A percentile compares a stretch with the other conserved stretches of the same genome.
Conservation (phyloP, 53 echinoderm and acorn worm genomes). For the Patiria pectinifera region DNA sequence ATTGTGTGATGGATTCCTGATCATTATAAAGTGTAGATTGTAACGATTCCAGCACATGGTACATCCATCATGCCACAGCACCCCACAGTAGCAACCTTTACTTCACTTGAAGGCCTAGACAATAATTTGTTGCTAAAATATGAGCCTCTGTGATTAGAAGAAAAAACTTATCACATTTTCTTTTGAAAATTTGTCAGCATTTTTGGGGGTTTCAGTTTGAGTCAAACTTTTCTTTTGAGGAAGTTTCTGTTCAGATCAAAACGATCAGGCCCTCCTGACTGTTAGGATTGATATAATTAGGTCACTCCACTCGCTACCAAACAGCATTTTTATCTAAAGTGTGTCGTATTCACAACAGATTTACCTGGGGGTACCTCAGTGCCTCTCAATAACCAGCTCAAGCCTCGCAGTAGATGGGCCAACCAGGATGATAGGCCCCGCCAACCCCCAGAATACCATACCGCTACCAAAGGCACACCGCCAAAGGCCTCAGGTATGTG, state of each 20-base stretch:
- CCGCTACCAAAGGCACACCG: conserved; percentile 79
- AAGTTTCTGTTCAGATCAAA: too few species aligned
- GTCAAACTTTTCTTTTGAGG: too few species aligned
- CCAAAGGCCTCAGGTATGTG: conserved; percentile 60
- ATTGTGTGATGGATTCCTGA: too few species aligned
- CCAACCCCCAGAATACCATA: conserved; percentile 84
- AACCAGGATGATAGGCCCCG: conserved; percentile 52
- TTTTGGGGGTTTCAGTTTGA: too few species aligned
- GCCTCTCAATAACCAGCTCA: conserved; percentile 49
- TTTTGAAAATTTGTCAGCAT: background rate
- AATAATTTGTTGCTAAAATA: too few species aligned
- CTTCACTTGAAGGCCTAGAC: too few species aligned
- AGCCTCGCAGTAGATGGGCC: conserved; percentile 42
- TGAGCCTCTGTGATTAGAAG: background rate
- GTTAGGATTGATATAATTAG: too few species aligned
- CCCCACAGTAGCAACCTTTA: too few species aligned
- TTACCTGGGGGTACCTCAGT: conserved; percentile 19
- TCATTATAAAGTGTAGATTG: too few species aligned
- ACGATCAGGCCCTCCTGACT: too few species aligned
- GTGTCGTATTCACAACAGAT: background rate
- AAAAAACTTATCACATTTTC: background rate
- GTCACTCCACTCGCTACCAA: background rate
- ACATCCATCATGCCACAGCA: too few species aligned
- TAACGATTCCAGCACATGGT: too few species aligned
- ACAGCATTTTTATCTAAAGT: background rate